Percentiles rank a stretch among this genome's conserved stretches.
phyloP scores from a whole-genome alignment of 2,113 vertebrate genomes.

The Turdus rufiventris region DNA sequence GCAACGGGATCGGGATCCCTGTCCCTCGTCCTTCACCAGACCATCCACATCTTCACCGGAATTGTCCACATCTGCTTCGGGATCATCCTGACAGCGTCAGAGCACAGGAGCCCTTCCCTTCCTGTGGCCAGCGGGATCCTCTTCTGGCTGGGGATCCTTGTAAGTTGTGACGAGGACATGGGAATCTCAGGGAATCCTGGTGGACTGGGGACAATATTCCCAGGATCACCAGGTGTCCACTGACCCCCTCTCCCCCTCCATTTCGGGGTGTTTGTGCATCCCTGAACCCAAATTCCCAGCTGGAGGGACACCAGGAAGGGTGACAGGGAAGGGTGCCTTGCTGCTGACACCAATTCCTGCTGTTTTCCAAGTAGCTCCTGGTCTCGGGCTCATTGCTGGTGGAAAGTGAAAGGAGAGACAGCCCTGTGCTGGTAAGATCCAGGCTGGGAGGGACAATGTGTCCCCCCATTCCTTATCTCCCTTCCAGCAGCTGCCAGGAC shows the following conservation, averaged over 20 bases:
- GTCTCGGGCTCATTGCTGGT: constrained; percentile 42
- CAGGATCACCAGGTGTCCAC: background rate
- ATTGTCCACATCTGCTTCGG: constrained; percentile 13
- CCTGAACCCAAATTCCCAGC: fast-evolving
- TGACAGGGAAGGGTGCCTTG: background rate
- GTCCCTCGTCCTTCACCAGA: background rate
- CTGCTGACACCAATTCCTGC: background rate
- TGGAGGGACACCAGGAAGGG: fast-evolving
- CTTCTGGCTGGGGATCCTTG: constrained; percentile 58
- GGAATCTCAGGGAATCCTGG: background rate
- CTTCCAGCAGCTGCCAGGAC: background rate
- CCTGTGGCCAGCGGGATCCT: constrained; percentile 30
- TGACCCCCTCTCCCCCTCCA: too few species aligned
- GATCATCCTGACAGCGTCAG: background rate
- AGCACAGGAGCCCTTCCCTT: background rate
- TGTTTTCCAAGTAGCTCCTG: constrained; percentile 33
- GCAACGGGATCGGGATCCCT: fast-evolving
- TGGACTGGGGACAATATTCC: background rate
- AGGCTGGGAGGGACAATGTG: background rate
- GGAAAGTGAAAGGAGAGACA: constrained; percentile 46
- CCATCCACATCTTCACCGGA: constrained; percentile 39
- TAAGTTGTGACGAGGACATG: background rate
- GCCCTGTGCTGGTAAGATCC: constrained; percentile 29
- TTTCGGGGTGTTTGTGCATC: fast-evolving
- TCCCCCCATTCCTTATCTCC: background rate